A percentile compares a stretch with the other conserved stretches of the same genome.
Conservation (phyloP, 2,888 invertebrate genomes). For the Euclidia mi region DNA sequence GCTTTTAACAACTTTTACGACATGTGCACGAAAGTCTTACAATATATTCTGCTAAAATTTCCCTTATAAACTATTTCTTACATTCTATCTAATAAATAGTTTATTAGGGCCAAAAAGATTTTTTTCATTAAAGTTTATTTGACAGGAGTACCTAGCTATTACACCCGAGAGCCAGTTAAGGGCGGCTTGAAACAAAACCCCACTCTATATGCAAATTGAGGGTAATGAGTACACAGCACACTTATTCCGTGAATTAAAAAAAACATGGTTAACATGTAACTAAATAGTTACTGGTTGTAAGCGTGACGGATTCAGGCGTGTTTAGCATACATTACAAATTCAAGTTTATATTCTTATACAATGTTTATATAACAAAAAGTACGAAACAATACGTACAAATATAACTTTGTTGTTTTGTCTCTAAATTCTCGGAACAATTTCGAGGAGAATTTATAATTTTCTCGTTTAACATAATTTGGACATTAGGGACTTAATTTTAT, state of each 20-base stretch:
- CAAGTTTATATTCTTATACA: constrained; percentile 23
- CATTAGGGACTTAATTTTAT: no score
- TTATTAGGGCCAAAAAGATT: constrained; percentile 30
- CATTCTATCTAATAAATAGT: constrained; percentile 31
- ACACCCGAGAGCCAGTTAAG: constrained; percentile 41
- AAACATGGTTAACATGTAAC: constrained; percentile 30
- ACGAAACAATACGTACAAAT: constrained; percentile 26
- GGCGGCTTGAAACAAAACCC: constrained; percentile 48
- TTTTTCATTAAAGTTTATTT: constrained; percentile 45
- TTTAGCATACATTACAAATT: constrained; percentile 43
- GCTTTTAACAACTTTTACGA: neutral
- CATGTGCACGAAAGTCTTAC: constrained; percentile 8
- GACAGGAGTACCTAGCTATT: constrained; percentile 33
- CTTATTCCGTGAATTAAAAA: constrained; percentile 43
- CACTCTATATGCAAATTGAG: constrained; percentile 66
- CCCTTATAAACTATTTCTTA: no score
- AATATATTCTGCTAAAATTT: no score
- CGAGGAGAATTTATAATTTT: no score
- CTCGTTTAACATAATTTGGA: no score
- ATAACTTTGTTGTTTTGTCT: neutral
- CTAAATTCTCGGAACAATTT: no score
- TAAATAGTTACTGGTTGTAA: constrained; percentile 41
- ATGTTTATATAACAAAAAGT: constrained; percentile 19
- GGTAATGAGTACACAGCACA: constrained; percentile 53
- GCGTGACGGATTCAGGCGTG: constrained; percentile 34